phyloP scores from a whole-genome alignment of 2,797 vertebrate species.

The Enteromius thamalakanensis region DNA sequence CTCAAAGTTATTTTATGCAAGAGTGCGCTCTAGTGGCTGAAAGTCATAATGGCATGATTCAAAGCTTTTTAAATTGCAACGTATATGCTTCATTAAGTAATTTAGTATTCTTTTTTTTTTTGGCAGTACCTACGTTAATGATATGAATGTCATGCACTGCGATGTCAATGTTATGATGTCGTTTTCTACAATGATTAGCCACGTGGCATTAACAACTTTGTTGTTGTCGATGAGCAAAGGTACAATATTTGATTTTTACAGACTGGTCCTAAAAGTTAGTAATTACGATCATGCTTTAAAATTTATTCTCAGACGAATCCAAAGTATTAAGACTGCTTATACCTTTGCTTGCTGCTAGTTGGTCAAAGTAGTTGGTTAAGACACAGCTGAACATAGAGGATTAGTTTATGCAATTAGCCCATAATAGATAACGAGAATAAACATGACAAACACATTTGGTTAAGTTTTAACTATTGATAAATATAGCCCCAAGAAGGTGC shows the following conservation, averaged over 20 bases:
- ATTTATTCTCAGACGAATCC: too few species aligned
- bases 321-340: too few species aligned
- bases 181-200: neutral
- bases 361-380: too few species aligned
- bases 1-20: neutral
- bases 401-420: too few species aligned
- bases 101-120: neutral
- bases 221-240: neutral
- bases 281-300: too few species aligned
- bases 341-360: too few species aligned
- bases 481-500: neutral
- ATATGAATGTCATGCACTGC: neutral
- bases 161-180: neutral
- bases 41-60: neutral
- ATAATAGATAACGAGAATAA: neutral
- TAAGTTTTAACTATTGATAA: too few species aligned
- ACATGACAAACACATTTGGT: neutral
- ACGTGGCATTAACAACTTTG: neutral
- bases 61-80: neutral
- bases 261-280: too few species aligned
- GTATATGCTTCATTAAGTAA: neutral
- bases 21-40: conserved; percentile 13
- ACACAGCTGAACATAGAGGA: too few species aligned
- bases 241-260: too few species aligned
- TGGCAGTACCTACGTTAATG: neutral